A percentile compares a stretch with the other conserved stretches of the same genome.
These are phyloP conservation scores for Bufo gargarizans DNA, from an alignment of 2,113 vertebrate species.

Conservation along the genomic window DNA sequence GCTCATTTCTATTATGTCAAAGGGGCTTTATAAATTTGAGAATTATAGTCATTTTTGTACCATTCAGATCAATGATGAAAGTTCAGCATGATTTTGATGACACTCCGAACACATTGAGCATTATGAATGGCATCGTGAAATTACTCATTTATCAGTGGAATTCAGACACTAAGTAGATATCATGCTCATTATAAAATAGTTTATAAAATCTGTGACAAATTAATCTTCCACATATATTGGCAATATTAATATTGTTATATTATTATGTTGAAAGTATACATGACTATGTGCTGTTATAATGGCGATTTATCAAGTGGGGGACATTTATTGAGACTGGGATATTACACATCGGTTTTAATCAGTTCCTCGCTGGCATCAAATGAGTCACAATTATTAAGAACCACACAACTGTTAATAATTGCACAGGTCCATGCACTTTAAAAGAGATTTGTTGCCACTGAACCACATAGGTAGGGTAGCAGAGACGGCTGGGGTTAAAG, in stretches of 20 bases:
- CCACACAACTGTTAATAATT: no score
- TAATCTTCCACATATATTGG: not conserved
- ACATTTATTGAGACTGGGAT: no score
- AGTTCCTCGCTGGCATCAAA: no score
- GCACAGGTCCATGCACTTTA: no score
- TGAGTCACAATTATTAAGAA: no score
- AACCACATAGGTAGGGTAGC: no score
- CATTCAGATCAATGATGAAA: slow-evolving; percentile 60
- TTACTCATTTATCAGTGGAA: slow-evolving; percentile 50
- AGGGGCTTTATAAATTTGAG: slow-evolving; percentile 59
- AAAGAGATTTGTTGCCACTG: no score
- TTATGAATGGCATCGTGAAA: slow-evolving; percentile 59
- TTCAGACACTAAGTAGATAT: slow-evolving; percentile 30
- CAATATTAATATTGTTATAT: not conserved
- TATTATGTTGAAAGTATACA: not conserved
- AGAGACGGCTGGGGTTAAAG: no score
- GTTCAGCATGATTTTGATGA: slow-evolving; percentile 57
- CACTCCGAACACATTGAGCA: slow-evolving; percentile 50
- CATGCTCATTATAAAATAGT: slow-evolving; percentile 19
- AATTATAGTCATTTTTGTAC: slow-evolving; percentile 60
- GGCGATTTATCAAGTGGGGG: no score
- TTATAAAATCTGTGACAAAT: slow-evolving; percentile 6
- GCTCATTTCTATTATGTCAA: slow-evolving; percentile 51
- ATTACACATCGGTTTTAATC: no score
- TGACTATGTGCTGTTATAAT: not conserved